Evolutionary conservation across 2,797 vertebrate genomes (phyloP).

Genomic region (Argentina silus): DNA sequence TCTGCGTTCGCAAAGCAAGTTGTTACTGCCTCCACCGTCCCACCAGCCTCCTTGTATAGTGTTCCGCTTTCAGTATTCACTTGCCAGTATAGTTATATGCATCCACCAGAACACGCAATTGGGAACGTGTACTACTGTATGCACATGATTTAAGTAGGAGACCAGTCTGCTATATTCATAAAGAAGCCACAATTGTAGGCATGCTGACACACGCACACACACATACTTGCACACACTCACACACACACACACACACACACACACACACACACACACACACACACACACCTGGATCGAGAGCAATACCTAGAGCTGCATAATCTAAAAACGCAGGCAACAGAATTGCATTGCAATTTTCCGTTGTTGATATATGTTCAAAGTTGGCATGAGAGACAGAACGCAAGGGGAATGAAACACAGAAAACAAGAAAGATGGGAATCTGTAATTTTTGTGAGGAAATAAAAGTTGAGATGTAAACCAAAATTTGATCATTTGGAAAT

Average conservation of each 20-base stretch:
- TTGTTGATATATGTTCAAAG: neutral
- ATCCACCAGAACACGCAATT: no score
- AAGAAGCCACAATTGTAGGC: no score
- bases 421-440: neutral
- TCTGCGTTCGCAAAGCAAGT: neutral
- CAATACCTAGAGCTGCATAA: neutral
- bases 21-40: neutral
- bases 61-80: no score
- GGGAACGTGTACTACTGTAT: no score
- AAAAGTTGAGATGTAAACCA: neutral
- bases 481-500: neutral
- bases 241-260: slow-evolving; percentile 22
- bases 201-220: neutral
- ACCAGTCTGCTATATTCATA: no score
- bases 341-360: neutral
- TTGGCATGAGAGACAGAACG: neutral
- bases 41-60: no score
- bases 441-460: neutral
- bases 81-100: no score
- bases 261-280: slow-evolving; percentile 12
- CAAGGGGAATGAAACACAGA: neutral
- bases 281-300: neutral
- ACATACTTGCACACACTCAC: slow-evolving; percentile 16
- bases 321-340: neutral
- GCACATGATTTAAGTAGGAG: no score